Evolutionary conservation across 2,888 invertebrate genomes (phyloP).

Genomic region (Acanthosoma haemorrhoidale): DNA sequence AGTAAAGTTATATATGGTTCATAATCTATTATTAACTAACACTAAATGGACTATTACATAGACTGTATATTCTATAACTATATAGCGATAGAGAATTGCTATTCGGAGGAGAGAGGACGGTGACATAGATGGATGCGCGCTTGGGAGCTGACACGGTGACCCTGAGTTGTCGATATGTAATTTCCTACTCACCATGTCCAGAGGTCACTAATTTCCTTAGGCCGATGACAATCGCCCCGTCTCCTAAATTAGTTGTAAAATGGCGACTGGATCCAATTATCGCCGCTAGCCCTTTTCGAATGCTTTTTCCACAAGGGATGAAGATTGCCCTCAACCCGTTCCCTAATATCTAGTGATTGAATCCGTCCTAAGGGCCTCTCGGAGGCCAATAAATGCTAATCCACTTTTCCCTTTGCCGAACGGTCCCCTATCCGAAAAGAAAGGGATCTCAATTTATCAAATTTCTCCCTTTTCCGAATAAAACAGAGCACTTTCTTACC

Average conservation of each 20-base stretch:
- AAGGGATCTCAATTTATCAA: slow-evolving; percentile 4
- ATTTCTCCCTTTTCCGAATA: not conserved
- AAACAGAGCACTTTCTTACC: not conserved
- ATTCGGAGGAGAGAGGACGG: not conserved
- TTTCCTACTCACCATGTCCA: not conserved
- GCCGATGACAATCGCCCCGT: not conserved
- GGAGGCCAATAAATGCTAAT: not conserved
- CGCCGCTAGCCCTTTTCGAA: slow-evolving; percentile 2
- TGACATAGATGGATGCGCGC: not conserved
- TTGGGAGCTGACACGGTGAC: not conserved
- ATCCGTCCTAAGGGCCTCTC: too few relatives aligned
- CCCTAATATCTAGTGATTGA: too few relatives aligned
- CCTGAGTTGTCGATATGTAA: slow-evolving; percentile 1
- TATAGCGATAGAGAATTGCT: not conserved
- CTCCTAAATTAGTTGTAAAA: slow-evolving; percentile 8
- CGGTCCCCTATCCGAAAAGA: too few relatives aligned
- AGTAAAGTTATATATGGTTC: too few relatives aligned
- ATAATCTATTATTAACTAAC: too few relatives aligned
- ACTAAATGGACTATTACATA: too few relatives aligned
- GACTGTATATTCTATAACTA: too few relatives aligned
- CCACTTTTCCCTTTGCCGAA: not conserved
- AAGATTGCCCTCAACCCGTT: not conserved
- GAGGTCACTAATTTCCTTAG: not conserved
- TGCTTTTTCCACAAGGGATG: too few relatives aligned
- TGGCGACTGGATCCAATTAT: not conserved